Evolutionary conservation across 2,113 vertebrate genomes (phyloP), one percentile per base, ranked within the genome.

Genomic region (Oncorhynchus nerka): DNA sequence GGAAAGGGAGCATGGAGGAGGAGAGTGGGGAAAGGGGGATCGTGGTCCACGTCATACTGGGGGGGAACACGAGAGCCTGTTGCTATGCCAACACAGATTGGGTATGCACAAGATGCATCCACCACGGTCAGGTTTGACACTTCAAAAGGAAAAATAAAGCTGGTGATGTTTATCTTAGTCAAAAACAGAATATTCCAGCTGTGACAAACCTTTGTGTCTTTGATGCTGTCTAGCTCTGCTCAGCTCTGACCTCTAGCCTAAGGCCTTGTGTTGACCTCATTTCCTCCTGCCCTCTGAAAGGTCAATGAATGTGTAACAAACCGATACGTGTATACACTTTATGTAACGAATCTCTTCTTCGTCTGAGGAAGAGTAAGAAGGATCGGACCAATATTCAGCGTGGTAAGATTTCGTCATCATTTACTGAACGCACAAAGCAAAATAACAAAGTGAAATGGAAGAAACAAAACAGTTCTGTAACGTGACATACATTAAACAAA

Each of bases 21-120:
- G 39, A 9, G 8, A 11, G 39, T 45, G 39, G 39, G 39, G 2
- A 39, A 39, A 39, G 8, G 39, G 8, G 8, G 39, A 39, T 39
- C 59, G 34, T 72, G 73, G 80, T 70, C 76, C 80, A 73, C 72
- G 79, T 85, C 81, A 88, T 81, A 69, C 72, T 48, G 75, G 76
- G 74, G 75, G 81, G 86, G 80, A 75, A 86, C 81, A 81, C 76
- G 51, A 85, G 82, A 87, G 82, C 82, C 75, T 81, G 86, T 89
- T 88, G 79, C 86, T 86, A 88, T 88, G 88, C 83, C 86, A 85
- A 88, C 88, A 70, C 79, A 77, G 82, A 81, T 76, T 70, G 79
- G 83, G 70, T 73, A 81, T 80, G 39, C 39, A 45, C 39, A 45
- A 79, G 70, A 80, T 6, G 28, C 55, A 22, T 13, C 26, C 79